These are phyloP conservation scores for Sarcophaga peregrina DNA, from an alignment of 1,140 invertebrate genomes.

Conservation along the genomic window DNA sequence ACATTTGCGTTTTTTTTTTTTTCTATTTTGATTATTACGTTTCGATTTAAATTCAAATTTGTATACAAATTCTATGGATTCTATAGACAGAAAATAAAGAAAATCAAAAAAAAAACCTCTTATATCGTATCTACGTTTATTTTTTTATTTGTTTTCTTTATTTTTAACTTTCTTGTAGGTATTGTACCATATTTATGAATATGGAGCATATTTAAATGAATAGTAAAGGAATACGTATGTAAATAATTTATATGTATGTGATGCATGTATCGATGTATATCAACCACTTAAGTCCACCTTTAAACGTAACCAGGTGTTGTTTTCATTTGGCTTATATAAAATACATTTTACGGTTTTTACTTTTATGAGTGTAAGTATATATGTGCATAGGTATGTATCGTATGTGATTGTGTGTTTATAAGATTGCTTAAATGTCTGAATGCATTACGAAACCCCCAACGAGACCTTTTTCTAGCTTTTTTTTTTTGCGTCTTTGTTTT, in stretches of 20 bases:
- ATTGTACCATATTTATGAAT: too few species aligned
- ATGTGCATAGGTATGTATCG: neutral
- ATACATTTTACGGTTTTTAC: neutral
- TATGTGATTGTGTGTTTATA: too few species aligned
- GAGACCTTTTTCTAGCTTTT: constrained; percentile 20
- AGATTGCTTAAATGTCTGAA: neutral
- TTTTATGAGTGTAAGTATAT: neutral
- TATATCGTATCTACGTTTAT: too few species aligned
- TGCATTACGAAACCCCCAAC: neutral
- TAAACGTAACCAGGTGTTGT: constrained; percentile 15
- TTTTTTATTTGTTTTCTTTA: too few species aligned
- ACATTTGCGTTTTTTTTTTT: neutral
- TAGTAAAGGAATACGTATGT: neutral
- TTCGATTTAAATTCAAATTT: neutral
- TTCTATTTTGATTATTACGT: neutral
- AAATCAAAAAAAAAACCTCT: too few species aligned
- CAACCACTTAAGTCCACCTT: constrained; percentile 23
- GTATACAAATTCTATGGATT: too few species aligned
- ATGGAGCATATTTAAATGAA: too few species aligned
- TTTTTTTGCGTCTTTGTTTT: constrained; percentile 2
- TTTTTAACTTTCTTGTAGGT: too few species aligned
- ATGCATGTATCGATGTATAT: neutral
- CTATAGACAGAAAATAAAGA: too few species aligned
- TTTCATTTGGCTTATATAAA: neutral
- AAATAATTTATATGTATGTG: neutral